Evolutionary conservation across 2,113 vertebrate species (phyloP), one percentile per base, ranked within the genome.

Genomic region (Holacanthus passer): DNA sequence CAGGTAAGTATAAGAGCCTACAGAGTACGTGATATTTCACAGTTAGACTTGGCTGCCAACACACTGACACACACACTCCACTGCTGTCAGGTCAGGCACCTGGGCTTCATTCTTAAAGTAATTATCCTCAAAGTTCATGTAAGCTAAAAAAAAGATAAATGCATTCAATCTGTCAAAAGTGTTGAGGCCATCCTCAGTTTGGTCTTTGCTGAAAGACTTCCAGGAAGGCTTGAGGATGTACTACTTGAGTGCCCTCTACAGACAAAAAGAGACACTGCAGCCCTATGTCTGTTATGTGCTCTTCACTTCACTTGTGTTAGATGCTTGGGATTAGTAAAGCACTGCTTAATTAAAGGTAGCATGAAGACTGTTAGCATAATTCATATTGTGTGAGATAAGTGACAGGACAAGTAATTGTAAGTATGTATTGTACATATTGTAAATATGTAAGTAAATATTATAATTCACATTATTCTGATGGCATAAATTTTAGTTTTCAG

Each of bases 211-310:
- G 11, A n/a, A 65, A 45, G 53, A 27, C 22, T 3, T 24, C 8
- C 19, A 32, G 19, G 4, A 32, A 53, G 22, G 58, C n/a, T 16
- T 70, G 9, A 35, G 1, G 31, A 8, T 62, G n/a, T 60, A 62
- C 50, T 24, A 82, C 56, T 39, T 43, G 27, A 64, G 50, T 50
- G 35, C 65, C 79, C 55, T 43, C 82, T 82, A 52, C 55, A 52
- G 75, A 47, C 11, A 14, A 37, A 66, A 19, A 22, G 0, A 65
- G 43, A 71, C 19, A 64, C 48, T 63, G 67, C 56, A 52, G 41
- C n/a, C 2, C 22, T 29, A 8, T 31, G 8, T 29, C 3, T 17
- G 19, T 24, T 22, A 4, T 22, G 2, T 20, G 2, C 27, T n/a
- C 20, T n/a, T 39, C 47, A 64, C 32, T 3, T 47, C 2, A 24